Evolutionary conservation across 2,888 invertebrate genomes (phyloP), one percentile per base, ranked within the genome.

Genomic region (Anticlea derivata): DNA sequence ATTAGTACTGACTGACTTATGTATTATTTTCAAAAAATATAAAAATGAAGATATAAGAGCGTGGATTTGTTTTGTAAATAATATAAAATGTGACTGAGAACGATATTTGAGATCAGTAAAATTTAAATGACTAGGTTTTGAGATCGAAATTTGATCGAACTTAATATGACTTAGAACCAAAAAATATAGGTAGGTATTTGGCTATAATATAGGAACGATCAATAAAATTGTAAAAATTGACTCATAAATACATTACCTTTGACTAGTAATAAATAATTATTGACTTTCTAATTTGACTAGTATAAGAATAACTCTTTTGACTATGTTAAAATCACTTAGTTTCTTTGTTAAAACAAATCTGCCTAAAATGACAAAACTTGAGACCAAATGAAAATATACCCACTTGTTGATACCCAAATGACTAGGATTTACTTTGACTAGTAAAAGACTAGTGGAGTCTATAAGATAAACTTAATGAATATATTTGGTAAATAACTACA

Each of bases 81-180:
- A n/a, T n/a, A n/a, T n/a, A n/a, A n/a, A n/a, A n/a, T n/a, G n/a
- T n/a, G n/a, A n/a, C n/a, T n/a, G n/a, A n/a, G n/a, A n/a, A n/a
- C n/a, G n/a, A n/a, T n/a, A n/a, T 11, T 24, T 24, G 26, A 44
- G 24, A 44, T 34, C 24, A 34, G 24, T 26, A 23, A 23, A 13
- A 23, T 10, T 13, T 7, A 44, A 44, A 27, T 34, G 34, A 44
- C 33, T 34, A 44, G 10, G 17, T 5, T 20, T 27, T 22, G 35
- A 45, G 44, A 45, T 27, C 43, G 17, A 17, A 13, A 26, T 12
- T 5, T 10, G 8, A 0, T 13, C 1, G 1, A 12, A 26, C 0
- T 37, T 10, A 30, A 5, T 22, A n/a, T 22, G 12, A 24, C 11
- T 11, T n/a, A n/a, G n/a, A n/a, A n/a, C n/a, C n/a, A n/a, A n/a